These are phyloP conservation scores for Liasis olivaceus DNA, from an alignment of 2,797 vertebrate genomes.

Conservation along the genomic window DNA sequence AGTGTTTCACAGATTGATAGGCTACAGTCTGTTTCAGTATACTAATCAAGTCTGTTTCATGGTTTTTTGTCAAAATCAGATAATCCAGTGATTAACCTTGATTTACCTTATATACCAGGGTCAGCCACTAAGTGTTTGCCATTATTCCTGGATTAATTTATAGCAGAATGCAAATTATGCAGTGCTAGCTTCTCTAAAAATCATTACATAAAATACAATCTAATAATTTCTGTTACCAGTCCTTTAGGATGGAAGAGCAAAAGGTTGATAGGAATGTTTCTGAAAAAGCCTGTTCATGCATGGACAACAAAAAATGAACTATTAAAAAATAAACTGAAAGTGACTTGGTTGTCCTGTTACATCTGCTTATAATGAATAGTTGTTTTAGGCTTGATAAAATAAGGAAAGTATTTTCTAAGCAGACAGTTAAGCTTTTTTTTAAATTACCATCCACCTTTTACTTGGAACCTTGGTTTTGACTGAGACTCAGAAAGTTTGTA, in stretches of 20 bases:
- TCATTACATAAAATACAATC: slow-evolving; percentile 53
- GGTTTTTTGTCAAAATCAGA: slow-evolving; percentile 54
- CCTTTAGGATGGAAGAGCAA: slow-evolving; percentile 13
- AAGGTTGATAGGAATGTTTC: slow-evolving; percentile 17
- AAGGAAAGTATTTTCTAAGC: background rate
- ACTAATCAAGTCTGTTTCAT: slow-evolving; percentile 1
- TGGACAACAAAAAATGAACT: background rate
- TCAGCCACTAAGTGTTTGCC: slow-evolving; percentile 57
- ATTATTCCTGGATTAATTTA: slow-evolving; percentile 58
- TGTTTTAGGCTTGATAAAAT: background rate
- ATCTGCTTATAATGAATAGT: background rate
- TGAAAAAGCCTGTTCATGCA: slow-evolving; percentile 30
- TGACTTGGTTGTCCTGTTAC: background rate
- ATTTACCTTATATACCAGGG: slow-evolving; percentile 57
- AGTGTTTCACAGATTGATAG: slow-evolving; percentile 39
- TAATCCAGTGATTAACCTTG: slow-evolving; percentile 52
- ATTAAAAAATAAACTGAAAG: background rate
- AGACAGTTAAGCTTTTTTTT: background rate
- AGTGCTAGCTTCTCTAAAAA: slow-evolving; percentile 38
- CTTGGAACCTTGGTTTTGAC: background rate
- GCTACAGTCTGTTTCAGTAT: slow-evolving; percentile 6
- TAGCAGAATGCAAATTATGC: slow-evolving; percentile 60
- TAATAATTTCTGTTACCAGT: slow-evolving; percentile 41
- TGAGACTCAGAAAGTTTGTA: background rate
- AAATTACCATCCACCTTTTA: background rate